A percentile compares a stretch with the other conserved stretches of the same genome.
These are phyloP conservation scores for Odontamblyopus lacepedii DNA, from an alignment of 2,797 vertebrate genomes.

Conservation along the genomic window DNA sequence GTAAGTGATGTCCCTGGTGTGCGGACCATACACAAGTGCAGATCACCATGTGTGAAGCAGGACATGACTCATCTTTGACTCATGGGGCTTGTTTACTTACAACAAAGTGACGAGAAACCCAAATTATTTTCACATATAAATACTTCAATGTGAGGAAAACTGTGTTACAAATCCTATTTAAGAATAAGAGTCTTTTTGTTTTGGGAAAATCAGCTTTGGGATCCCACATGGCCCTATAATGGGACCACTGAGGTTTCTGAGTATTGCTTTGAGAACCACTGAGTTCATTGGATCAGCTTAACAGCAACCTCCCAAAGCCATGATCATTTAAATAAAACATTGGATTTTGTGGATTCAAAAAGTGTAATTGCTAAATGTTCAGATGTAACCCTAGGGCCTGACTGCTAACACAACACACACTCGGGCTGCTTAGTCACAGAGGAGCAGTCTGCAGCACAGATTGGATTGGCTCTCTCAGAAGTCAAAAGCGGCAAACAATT, in stretches of 20 bases:
- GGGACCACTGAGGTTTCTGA: constrained; percentile 47
- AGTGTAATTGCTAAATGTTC: constrained; percentile 81
- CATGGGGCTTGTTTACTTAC: not conserved
- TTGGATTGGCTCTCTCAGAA: constrained; percentile 81
- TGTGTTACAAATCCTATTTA: constrained; percentile 33
- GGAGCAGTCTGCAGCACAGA: constrained; percentile 81
- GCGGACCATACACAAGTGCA: not conserved
- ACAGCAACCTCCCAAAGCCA: constrained; percentile 81
- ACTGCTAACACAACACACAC: constrained; percentile 82
- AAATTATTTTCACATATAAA: not conserved
- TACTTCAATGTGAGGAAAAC: not conserved
- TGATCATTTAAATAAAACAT: constrained; percentile 85
- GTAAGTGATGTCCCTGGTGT: not conserved
- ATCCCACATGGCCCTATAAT: constrained; percentile 35
- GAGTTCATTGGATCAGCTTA: constrained; percentile 57
- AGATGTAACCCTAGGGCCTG: constrained; percentile 82
- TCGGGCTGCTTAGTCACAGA: constrained; percentile 83
- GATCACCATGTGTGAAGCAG: not conserved
- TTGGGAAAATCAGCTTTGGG: constrained; percentile 53
- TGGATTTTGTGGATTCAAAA: constrained; percentile 67
- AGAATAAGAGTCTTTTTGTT: constrained; percentile 46
- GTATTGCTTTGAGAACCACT: constrained; percentile 57
- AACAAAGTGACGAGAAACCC: not conserved
- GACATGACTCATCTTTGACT: not conserved
- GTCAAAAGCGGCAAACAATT: constrained; percentile 84